phyloP scores from a whole-genome alignment of 2,888 invertebrate genomes.

The Noctua comes region DNA sequence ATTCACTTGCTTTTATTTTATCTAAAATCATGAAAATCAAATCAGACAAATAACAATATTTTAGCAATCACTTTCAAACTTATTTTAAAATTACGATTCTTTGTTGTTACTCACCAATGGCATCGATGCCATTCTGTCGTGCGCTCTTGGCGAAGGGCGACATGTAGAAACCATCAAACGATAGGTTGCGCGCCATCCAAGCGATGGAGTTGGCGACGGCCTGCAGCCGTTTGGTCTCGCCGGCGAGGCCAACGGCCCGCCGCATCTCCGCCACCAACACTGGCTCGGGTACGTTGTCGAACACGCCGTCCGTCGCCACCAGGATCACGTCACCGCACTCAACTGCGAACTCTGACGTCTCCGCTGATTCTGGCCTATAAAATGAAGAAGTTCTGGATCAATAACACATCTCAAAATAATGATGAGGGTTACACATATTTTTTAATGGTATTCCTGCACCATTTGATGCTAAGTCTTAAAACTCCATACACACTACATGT shows the following conservation, averaged over 20 bases:
- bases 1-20: not conserved
- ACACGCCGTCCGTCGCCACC: slow-evolving; percentile 99
- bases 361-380: slow-evolving; percentile 96
- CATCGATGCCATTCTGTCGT: slow-evolving; percentile 97
- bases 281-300: slow-evolving; percentile 98
- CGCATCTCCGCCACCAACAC: slow-evolving; percentile 96
- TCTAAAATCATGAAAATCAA: slow-evolving; percentile 5
- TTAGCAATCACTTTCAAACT: not conserved
- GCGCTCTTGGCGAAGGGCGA: slow-evolving; percentile 99
- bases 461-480: not conserved
- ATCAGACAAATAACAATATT: slow-evolving; percentile 1
- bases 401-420: not conserved
- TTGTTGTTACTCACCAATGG: slow-evolving; percentile 92
- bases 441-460: not conserved
- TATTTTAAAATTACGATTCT: not conserved
- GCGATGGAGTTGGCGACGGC: slow-evolving; percentile 98
- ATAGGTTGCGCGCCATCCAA: slow-evolving; percentile 97
- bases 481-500: not conserved
- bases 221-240: slow-evolving; percentile 94
- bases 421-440: not conserved
- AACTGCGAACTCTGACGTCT: slow-evolving; percentile 96
- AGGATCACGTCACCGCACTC: slow-evolving; percentile 98
- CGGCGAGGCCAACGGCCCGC: slow-evolving; percentile 87
- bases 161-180: slow-evolving; percentile 98
- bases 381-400: not conserved